Evolutionary conservation across 2,888 invertebrate species (phyloP), one percentile per base, ranked within the genome.

Genomic region (Cistogaster globosa): DNA sequence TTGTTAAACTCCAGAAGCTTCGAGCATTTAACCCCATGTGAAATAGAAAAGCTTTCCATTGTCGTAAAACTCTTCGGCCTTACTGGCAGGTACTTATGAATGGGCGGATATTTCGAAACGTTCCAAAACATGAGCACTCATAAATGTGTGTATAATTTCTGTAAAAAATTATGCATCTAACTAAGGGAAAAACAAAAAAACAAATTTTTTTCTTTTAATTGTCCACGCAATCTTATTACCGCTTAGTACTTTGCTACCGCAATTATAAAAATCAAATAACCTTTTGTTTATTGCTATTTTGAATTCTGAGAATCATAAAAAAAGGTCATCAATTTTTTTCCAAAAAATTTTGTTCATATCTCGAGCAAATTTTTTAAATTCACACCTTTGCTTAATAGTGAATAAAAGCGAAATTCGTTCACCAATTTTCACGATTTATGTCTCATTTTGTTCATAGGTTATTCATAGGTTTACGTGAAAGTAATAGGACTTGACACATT

Each of bases 71-170:
- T n/a, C n/a, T n/a, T n/a, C n/a, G n/a, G n/a, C n/a, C n/a, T n/a
- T n/a, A n/a, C n/a, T n/a, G n/a, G n/a, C n/a, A n/a, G n/a, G n/a
- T n/a, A n/a, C n/a, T n/a, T n/a, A n/a, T n/a, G n/a, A n/a, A n/a
- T n/a, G n/a, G n/a, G n/a, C n/a, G n/a, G n/a, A n/a, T n/a, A n/a
- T n/a, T n/a, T n/a, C n/a, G n/a, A n/a, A n/a, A n/a, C n/a, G 36
- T 36, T 36, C 36, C 36, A 36, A 36, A 36, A 36, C 8, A 51
- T 51, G 51, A 51, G 51, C 51, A 51, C 51, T 51, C 51, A 51
- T 51, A 14, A 51, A 51, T 51, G 51, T 51, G 51, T 16, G 51
- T 51, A n/a, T n/a, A 51, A 51, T 51, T 51, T 51, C 51, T 51
- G 51, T 51, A 51, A 51, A 51, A 51, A 51, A 14, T 51, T n/a